Conservation (phyloP, 2,113 vertebrate species). For the Aptenodytes patagonicus region DNA sequence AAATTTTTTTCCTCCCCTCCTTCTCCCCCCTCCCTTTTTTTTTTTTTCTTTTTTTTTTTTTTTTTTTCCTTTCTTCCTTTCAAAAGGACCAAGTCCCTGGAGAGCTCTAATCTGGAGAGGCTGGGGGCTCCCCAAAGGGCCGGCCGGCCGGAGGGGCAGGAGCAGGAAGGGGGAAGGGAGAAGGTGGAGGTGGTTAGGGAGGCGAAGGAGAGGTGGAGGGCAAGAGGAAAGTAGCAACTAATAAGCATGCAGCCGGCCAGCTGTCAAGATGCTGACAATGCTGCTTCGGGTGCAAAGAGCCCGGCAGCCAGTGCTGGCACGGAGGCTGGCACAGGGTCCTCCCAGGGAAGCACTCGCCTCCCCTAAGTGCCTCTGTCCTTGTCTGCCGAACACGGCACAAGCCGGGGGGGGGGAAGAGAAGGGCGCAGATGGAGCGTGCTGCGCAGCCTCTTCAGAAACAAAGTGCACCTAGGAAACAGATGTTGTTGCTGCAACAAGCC, state of each 20-base stretch:
- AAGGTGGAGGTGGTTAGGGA: not conserved
- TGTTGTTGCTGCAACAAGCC: constrained; percentile 50
- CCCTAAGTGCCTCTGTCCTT: not conserved
- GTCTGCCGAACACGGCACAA: not conserved
- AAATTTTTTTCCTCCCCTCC: constrained; percentile 48
- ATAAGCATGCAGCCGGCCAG: constrained; percentile 64
- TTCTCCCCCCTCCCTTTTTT: constrained; percentile 12
- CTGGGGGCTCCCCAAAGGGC: constrained; percentile 49
- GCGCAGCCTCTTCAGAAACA: constrained; percentile 46
- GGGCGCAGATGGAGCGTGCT: constrained; percentile 32
- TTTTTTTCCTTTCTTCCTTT: constrained; percentile 47
- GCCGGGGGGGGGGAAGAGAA: not conserved
- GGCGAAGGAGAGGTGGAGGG: constrained; percentile 9
- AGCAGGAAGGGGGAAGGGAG: not conserved
- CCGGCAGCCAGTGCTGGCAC: not conserved
- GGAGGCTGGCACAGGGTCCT: not conserved
- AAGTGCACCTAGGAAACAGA: constrained; percentile 60
- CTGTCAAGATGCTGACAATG: constrained; percentile 62
- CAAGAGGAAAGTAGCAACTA: constrained; percentile 48
- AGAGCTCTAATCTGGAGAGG: constrained; percentile 74
- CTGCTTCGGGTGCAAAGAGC: not conserved
- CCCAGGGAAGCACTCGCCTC: not conserved
- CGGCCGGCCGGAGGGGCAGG: not conserved
- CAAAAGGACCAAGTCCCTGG: constrained; percentile 66
- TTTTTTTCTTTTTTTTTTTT: not conserved